A percentile compares a stretch with the other conserved stretches of the same genome.
Conservation (phyloP, 2,797 vertebrate species). For the Gastrophryne carolinensis region DNA sequence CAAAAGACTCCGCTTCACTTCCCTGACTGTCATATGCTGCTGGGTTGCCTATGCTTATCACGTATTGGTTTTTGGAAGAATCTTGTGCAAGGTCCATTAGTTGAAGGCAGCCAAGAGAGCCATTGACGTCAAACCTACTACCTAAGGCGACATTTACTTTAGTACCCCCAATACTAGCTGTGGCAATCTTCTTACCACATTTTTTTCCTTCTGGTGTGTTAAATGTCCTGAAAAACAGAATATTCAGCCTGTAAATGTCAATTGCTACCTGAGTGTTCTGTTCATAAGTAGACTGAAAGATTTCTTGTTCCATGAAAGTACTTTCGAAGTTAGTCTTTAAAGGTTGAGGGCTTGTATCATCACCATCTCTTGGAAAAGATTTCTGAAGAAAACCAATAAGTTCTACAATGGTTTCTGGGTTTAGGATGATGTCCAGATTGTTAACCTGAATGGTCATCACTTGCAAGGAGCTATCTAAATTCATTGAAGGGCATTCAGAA, state of each 20-base stretch:
- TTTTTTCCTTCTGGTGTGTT: constrained; percentile 82
- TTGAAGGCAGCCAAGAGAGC: constrained; percentile 90
- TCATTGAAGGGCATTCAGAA: constrained; percentile 94
- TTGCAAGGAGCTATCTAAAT: constrained; percentile 89
- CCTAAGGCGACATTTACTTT: constrained; percentile 94
- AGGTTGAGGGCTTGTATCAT: constrained; percentile 68
- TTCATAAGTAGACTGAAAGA: constrained; percentile 83
- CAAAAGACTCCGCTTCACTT: constrained; percentile 64
- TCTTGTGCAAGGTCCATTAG: constrained; percentile 91
- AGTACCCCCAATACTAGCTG: constrained; percentile 90
- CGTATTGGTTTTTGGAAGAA: constrained; percentile 82
- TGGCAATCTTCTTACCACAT: constrained; percentile 91
- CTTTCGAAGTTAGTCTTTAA: constrained; percentile 66
- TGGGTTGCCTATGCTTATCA: constrained; percentile 90
- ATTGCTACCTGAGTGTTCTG: constrained; percentile 92
- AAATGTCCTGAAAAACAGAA: constrained; percentile 89
- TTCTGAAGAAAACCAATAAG: constrained; percentile 94
- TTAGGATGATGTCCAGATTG: constrained; percentile 95
- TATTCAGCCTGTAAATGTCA: constrained; percentile 92
- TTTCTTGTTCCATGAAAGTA: constrained; percentile 68
- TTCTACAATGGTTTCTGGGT: constrained; percentile 96
- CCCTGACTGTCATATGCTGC: constrained; percentile 68
- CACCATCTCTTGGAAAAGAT: constrained; percentile 92
- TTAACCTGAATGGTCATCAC: constrained; percentile 93
- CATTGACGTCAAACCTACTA: constrained; percentile 81